phyloP scores from a whole-genome alignment of 2,113 vertebrate genomes.

The Saccopteryx leptura region DNA sequence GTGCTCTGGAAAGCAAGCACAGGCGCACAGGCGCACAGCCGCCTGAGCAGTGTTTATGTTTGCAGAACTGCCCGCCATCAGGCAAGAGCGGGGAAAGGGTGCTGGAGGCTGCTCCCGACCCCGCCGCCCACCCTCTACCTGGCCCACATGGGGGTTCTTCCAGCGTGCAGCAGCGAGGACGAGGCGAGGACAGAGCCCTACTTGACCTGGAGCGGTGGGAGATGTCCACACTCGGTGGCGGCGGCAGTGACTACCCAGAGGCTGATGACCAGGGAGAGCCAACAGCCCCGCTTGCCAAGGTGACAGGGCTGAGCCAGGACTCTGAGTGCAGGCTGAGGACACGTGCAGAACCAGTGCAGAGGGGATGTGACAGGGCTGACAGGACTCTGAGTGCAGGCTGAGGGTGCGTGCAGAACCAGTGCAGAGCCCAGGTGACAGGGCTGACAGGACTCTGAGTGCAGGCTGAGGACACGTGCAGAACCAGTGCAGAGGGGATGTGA shows the following conservation, averaged over 20 bases:
- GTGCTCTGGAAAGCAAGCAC: background rate
- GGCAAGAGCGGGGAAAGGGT: background rate
- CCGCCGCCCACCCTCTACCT: too few relatives aligned
- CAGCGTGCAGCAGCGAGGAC: background rate
- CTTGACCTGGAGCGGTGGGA: background rate
- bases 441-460: background rate
- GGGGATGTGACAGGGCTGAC: background rate
- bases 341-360: background rate
- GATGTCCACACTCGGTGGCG: background rate
- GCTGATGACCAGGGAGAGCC: background rate
- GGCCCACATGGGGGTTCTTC: fast-evolving
- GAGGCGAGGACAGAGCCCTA: background rate
- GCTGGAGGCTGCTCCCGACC: background rate
- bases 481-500: background rate
- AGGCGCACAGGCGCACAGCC: background rate
- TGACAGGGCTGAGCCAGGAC: background rate
- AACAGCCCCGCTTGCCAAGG: background rate
- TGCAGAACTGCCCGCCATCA: background rate
- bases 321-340: background rate
- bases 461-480: background rate
- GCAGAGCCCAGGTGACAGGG: background rate
- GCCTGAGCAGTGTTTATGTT: background rate
- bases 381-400: background rate
- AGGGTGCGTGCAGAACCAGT: background rate
- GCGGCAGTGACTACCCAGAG: background rate